phyloP scores from a whole-genome alignment of 2,797 vertebrate genomes.

The Setipinna tenuifilis region DNA sequence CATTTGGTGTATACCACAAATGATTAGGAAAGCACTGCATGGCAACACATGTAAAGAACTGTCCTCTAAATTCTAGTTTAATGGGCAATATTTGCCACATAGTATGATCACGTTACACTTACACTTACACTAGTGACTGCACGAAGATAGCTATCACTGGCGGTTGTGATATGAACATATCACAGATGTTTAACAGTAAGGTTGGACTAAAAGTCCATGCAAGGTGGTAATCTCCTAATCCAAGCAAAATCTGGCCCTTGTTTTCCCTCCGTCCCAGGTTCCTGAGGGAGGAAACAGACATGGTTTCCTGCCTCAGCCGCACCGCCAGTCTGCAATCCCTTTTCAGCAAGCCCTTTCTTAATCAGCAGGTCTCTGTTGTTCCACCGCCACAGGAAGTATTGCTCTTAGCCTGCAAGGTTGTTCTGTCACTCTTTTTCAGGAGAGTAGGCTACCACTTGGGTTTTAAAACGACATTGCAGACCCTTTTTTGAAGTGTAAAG shows the following conservation, averaged over 20 bases:
- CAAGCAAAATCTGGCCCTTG: conserved; percentile 44
- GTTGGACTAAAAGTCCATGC: not conserved
- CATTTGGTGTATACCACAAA: not conserved
- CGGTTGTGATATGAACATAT: not conserved
- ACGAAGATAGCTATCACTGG: not conserved
- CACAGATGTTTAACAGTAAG: not conserved
- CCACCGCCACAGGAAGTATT: conserved; percentile 56
- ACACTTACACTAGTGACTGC: too few relatives aligned
- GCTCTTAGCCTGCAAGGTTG: conserved; percentile 55
- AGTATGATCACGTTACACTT: too few relatives aligned
- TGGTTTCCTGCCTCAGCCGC: conserved; percentile 68
- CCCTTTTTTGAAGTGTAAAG: conserved; percentile 18
- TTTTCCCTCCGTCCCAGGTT: conserved; percentile 47
- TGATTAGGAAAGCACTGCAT: not conserved
- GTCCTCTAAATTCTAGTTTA: too few relatives aligned
- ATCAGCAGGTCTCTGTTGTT: conserved; percentile 65
- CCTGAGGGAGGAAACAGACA: conserved; percentile 72
- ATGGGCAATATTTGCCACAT: too few relatives aligned
- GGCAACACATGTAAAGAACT: not conserved
- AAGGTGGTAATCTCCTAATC: conserved; percentile 41
- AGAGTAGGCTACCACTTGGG: conserved; percentile 18
- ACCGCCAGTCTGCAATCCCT: conserved; percentile 50
- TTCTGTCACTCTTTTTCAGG: conserved; percentile 40
- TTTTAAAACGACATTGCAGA: conserved; percentile 31
- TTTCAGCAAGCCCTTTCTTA: conserved; percentile 55